A percentile compares a stretch with the other conserved stretches of the same genome.
These are phyloP conservation scores for Apis cerana DNA, from an alignment of 1,140 invertebrate species.

Conservation along the genomic window DNA sequence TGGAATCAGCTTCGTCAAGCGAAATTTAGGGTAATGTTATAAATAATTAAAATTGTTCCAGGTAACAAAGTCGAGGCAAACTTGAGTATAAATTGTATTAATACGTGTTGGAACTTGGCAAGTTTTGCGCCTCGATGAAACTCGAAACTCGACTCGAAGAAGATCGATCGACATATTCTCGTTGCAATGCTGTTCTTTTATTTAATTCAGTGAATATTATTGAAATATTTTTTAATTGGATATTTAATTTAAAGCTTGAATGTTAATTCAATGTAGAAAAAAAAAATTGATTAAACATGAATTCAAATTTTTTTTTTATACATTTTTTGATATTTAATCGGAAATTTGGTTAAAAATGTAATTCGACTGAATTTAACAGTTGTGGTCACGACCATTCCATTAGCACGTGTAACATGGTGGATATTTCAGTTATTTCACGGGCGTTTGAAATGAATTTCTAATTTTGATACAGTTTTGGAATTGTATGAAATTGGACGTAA, in stretches of 20 bases:
- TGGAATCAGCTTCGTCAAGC: neutral
- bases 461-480: neutral
- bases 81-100: neutral
- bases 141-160: neutral
- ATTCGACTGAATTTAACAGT: neutral
- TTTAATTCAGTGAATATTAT: neutral
- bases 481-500: neutral
- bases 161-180: neutral
- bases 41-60: constrained; percentile 16
- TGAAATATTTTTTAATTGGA: too few species aligned
- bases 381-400: neutral
- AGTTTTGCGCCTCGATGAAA: neutral
- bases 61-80: neutral
- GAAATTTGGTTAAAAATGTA: neutral
- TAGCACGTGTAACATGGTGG: neutral
- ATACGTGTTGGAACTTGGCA: neutral
- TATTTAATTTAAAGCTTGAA: too few species aligned
- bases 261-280: neutral
- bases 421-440: neutral
- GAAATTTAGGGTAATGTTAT: neutral
- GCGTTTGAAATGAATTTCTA: constrained; percentile 17
- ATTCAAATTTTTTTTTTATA: too few species aligned
- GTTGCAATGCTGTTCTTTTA: neutral
- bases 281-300: neutral
- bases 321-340: too few species aligned